Conservation (phyloP, 2,888 invertebrate species). For the Lysandra bellargus region DNA sequence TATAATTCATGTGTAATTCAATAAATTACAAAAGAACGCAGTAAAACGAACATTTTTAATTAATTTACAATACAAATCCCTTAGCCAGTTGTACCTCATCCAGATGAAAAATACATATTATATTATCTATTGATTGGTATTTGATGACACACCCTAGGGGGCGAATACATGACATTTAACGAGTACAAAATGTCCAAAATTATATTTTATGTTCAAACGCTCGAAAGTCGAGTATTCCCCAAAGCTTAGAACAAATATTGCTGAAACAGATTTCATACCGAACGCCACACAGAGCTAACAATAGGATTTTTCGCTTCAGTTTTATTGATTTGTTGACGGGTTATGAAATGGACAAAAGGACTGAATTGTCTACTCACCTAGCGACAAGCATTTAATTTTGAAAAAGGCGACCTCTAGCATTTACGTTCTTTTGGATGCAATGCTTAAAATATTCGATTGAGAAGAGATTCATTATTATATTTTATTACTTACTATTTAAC, state of each 20-base stretch:
- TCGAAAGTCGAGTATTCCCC: neutral
- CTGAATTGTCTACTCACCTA: neutral
- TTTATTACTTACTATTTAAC: no score
- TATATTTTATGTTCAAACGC: neutral
- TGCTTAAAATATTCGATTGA: neutral
- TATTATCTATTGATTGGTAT: neutral
- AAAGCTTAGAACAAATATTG: neutral
- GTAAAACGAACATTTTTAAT: no score
- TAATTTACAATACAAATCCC: no score
- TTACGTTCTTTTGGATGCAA: neutral
- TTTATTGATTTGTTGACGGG: slow-evolving; percentile 8
- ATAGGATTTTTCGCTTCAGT: slow-evolving; percentile 16
- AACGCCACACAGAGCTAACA: neutral
- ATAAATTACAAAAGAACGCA: no score
- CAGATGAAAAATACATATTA: no score
- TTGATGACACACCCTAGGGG: neutral
- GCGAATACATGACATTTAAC: neutral
- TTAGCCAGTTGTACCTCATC: no score
- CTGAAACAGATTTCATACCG: slow-evolving; percentile 12
- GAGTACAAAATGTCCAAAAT: neutral
- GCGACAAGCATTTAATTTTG: neutral
- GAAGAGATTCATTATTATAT: no score
- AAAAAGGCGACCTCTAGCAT: neutral
- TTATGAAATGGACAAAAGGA: neutral
- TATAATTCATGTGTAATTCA: no score